These are phyloP conservation scores for Blennius ocellaris DNA, from an alignment of 2,113 vertebrate genomes.

Conservation along the genomic window DNA sequence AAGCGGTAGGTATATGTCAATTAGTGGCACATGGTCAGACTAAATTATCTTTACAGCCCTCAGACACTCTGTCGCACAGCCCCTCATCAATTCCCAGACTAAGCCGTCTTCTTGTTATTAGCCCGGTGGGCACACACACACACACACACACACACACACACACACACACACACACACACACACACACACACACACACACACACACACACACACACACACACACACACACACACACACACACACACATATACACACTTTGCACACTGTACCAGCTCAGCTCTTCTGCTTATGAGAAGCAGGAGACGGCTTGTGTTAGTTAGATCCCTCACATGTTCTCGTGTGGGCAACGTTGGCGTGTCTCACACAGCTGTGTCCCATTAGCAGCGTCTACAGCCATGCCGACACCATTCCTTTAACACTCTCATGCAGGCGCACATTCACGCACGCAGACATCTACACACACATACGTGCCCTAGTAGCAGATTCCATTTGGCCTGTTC, in stretches of 20 bases:
- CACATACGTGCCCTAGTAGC: constrained; percentile 27
- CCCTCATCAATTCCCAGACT: constrained; percentile 59
- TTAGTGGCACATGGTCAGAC: constrained; percentile 51
- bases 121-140: constrained; percentile 27
- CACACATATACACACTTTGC: constrained; percentile 21
- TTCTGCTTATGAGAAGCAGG: constrained; percentile 72
- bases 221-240: constrained; percentile 18
- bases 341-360: constrained; percentile 71
- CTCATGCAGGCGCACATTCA: constrained; percentile 11
- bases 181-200: constrained; percentile 15
- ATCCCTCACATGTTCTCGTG: constrained; percentile 62
- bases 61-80: constrained; percentile 41
- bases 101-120: constrained; percentile 35
- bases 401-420: constrained; percentile 47
- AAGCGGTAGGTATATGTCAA: constrained; percentile 29
- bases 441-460: neutral
- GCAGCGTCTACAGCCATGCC: constrained; percentile 70
- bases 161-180: constrained; percentile 19
- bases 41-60: constrained; percentile 56
- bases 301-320: constrained; percentile 49
- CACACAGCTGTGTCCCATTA: constrained; percentile 79
- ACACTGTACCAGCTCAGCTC: constrained; percentile 61
- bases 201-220: constrained; percentile 17
- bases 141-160: constrained; percentile 25
- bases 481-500: constrained; percentile 50